Percentiles rank a stretch among this genome's conserved stretches.
Evolutionary conservation across 2,113 vertebrate genomes (phyloP).

Genomic region (Heterotis niloticus): DNA sequence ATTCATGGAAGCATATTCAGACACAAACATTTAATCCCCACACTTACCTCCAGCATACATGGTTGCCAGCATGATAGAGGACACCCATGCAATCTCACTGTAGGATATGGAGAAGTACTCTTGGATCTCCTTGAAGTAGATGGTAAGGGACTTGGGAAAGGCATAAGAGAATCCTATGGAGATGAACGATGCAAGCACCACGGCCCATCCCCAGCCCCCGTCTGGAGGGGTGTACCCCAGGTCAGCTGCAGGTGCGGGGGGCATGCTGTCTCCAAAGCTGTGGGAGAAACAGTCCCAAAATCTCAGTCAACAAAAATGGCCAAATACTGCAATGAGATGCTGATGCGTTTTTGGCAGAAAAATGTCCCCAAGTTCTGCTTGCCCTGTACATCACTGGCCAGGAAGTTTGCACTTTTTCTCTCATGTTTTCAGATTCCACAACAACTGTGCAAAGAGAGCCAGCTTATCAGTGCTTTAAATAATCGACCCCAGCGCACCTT

Average conservation of each 20-base stretch:
- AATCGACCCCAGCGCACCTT: no score
- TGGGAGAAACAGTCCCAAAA: background rate
- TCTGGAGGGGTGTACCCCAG: conserved; percentile 65
- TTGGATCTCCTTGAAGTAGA: conserved; percentile 83
- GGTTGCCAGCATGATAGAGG: conserved; percentile 72
- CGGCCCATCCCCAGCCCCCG: conserved; percentile 72
- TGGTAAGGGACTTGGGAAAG: conserved; percentile 75
- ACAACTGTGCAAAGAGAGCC: no score
- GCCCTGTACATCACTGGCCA: no score
- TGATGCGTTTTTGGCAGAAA: no score
- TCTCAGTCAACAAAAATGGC: no score
- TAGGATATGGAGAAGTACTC: conserved; percentile 77
- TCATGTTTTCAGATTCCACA: no score
- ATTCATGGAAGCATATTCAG: background rate
- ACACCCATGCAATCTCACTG: conserved; percentile 71
- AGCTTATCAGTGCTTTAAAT: no score
- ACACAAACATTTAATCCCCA: background rate
- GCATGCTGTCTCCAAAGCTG: conserved; percentile 51
- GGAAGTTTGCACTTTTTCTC: no score
- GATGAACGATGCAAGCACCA: conserved; percentile 66
- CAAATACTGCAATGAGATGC: no score
- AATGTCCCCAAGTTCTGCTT: no score
- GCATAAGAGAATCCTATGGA: conserved; percentile 76
- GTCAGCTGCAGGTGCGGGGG: conserved; percentile 39
- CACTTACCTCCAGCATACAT: conserved; percentile 73